A percentile compares a stretch with the other conserved stretches of the same genome.
phyloP scores from a whole-genome alignment of 2,797 vertebrate genomes.

The Onychomys arenicola region DNA sequence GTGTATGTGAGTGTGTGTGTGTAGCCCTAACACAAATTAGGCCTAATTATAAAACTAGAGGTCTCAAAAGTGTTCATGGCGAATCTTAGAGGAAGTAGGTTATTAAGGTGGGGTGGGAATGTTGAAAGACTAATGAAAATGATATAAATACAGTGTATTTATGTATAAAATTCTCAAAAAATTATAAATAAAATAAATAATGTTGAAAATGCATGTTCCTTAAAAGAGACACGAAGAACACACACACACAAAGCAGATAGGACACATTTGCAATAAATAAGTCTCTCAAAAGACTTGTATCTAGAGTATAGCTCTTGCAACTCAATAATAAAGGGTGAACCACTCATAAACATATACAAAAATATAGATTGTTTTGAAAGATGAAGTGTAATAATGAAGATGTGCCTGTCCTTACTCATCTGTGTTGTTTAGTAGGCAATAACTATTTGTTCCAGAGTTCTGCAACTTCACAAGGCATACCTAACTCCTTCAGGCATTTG shows the following conservation, averaged over 20 bases:
- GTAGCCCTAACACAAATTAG: neutral
- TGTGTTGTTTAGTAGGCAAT: neutral
- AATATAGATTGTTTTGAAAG: neutral
- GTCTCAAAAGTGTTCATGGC: neutral
- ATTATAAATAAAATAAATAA: neutral
- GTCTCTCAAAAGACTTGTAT: neutral
- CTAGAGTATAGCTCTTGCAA: neutral
- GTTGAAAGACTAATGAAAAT: neutral
- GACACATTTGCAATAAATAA: neutral
- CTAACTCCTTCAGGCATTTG: neutral
- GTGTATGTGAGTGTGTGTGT: neutral
- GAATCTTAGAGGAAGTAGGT: neutral
- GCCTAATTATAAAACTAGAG: neutral
- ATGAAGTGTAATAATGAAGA: neutral
- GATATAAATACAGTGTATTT: neutral
- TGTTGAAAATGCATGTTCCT: neutral
- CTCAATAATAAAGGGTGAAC: neutral
- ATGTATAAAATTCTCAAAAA: neutral
- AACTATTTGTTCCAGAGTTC: neutral
- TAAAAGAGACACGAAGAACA: conserved; percentile 2
- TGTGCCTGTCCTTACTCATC: neutral
- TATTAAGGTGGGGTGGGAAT: neutral
- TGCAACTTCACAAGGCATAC: neutral
- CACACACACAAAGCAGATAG: neutral
- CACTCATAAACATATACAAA: neutral